Conservation (phyloP, 2,797 vertebrate species). For the Pseudotriccus pelzelni region DNA sequence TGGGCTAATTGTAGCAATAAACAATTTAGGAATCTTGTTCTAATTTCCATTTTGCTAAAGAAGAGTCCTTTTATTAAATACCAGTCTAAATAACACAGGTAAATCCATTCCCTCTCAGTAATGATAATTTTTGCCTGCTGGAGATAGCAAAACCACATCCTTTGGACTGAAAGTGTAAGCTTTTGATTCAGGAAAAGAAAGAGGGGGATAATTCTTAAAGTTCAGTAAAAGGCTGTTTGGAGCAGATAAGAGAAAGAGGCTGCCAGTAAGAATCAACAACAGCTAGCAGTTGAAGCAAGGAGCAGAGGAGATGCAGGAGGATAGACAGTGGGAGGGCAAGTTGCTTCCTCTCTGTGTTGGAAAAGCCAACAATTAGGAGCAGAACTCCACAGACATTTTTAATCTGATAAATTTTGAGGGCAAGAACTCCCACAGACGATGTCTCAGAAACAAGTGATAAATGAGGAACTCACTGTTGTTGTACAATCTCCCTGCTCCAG, state of each 20-base stretch:
- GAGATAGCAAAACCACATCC: neutral
- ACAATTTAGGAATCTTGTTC: neutral
- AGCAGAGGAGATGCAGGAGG: neutral
- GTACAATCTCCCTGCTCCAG: slow-evolving; percentile 64
- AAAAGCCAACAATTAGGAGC: neutral
- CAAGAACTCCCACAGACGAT: neutral
- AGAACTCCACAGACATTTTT: neutral
- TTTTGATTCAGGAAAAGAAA: neutral
- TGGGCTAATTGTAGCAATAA: neutral
- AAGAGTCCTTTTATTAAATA: neutral
- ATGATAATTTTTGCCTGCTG: neutral
- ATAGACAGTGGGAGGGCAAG: neutral
- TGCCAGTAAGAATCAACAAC: neutral
- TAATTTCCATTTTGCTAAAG: neutral
- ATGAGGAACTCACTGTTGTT: neutral
- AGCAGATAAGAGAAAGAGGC: neutral
- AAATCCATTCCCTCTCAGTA: neutral
- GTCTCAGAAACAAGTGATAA: neutral
- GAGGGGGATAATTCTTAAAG: neutral
- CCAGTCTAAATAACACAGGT: neutral
- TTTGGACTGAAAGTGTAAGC: neutral
- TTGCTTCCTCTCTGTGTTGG: neutral
- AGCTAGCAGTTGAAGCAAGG: neutral
- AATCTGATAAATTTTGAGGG: neutral
- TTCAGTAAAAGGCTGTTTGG: neutral